Conservation (phyloP, 2,113 vertebrate genomes). For the Budorcas taxicolor region DNA sequence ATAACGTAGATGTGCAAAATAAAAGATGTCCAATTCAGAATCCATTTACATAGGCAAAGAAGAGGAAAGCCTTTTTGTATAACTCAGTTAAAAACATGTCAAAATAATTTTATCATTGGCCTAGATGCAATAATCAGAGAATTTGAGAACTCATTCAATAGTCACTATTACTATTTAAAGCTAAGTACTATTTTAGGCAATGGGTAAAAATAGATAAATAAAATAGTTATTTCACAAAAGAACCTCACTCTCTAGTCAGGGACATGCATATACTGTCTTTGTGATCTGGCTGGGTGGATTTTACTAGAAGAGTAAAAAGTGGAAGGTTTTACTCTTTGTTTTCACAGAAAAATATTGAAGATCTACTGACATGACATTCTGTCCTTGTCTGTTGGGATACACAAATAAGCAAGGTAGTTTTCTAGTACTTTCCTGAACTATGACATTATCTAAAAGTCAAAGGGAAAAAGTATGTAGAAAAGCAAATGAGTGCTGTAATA, state of each 20-base stretch:
- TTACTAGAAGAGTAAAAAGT: neutral
- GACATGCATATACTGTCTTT: neutral
- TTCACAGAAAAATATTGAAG: neutral
- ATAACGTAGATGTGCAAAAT: neutral
- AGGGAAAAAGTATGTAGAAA: neutral
- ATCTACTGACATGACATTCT: neutral
- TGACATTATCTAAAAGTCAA: neutral
- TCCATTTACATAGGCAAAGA: neutral
- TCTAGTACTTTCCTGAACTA: neutral
- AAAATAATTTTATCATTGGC: neutral
- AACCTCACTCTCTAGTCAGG: neutral
- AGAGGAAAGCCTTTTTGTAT: neutral
- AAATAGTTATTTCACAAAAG: neutral
- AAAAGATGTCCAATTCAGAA: neutral
- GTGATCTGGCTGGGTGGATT: neutral
- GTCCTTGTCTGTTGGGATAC: neutral
- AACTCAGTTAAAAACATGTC: neutral
- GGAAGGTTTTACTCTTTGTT: neutral
- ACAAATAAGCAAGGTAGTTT: neutral
- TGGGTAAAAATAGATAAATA: neutral
- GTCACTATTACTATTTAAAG: neutral
- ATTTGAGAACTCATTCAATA: neutral
- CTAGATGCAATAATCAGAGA: neutral
- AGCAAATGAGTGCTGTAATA: neutral
- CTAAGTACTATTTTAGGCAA: neutral